A percentile compares a stretch with the other conserved stretches of the same genome.
Evolutionary conservation across 2,797 vertebrate genomes (phyloP).

Genomic region (Chloroceryle amazona): DNA sequence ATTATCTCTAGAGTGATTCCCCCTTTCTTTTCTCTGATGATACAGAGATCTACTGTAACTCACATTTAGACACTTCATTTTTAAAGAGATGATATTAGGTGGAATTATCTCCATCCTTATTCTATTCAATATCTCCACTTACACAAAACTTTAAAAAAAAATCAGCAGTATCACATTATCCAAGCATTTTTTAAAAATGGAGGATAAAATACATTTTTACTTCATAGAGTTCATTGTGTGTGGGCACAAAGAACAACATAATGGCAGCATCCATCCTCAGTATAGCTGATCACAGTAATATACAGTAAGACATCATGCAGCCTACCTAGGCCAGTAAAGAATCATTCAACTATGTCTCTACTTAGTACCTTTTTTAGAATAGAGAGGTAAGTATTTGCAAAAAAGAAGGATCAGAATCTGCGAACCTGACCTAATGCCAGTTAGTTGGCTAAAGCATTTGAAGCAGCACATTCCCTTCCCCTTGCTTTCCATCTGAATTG

Average conservation of each 20-base stretch:
- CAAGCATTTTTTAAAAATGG: not conserved
- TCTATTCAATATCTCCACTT: not conserved
- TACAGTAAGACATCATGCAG: not conserved
- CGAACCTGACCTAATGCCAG: not conserved
- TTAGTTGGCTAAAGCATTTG: not conserved
- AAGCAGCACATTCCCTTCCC: not conserved
- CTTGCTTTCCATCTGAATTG: not conserved
- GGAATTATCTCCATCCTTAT: not conserved
- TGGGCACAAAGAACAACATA: not conserved
- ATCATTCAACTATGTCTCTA: not conserved
- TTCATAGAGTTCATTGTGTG: not conserved
- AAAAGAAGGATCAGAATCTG: not conserved
- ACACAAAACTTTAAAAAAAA: not conserved
- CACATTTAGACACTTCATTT: not conserved
- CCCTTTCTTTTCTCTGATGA: not conserved
- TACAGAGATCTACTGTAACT: not conserved
- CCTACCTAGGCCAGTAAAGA: not conserved
- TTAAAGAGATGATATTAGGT: not conserved
- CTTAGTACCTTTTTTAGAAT: not conserved
- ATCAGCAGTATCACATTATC: not conserved
- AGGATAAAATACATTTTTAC: not conserved
- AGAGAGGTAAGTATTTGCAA: not conserved
- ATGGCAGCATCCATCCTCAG: not conserved
- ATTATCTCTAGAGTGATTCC: not conserved
- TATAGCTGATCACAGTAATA: not conserved